Base-by-base conservation (phyloP, 2,113 vertebrate genomes). In the Trinectes maculatus region DNA sequence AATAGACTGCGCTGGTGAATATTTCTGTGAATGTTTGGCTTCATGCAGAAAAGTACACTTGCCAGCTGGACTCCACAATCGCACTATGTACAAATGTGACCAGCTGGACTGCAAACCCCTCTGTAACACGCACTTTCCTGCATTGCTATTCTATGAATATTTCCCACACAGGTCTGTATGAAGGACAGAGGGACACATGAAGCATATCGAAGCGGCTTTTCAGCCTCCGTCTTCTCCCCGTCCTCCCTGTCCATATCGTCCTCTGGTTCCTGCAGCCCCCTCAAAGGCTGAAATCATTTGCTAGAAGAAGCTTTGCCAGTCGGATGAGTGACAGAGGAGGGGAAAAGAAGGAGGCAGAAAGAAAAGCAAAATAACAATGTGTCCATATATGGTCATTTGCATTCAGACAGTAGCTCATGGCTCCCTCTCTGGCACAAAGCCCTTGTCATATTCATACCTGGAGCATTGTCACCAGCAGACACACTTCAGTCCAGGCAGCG, bases 401-500 rank as follows among this genome's bases (percentile, higher is more conserved):
- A 87, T 85, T 86, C 77, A 78, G 58, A 85, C 86, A 79, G 80
- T 77, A 22, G 40, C 71, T 82, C 54, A 15, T 44, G n/a, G 59
- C 68, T 52, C 58, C 48, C 52, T 73, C 60, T 18, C 64, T 78
- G 75, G 62, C 79, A 77, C 36, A 54, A 47, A 81, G 77, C 75
- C 82, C 71, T 49, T 48, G 85, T 84, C 86, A 74, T 62, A 82
- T 83, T 85, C 68, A 64, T 81, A 87, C 85, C 85, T 87, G 84
- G 77, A 84, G 52, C 55, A 62, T 34, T 5, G 80, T 85, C 85
- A 86, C 72, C 64, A 51, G 70, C 76, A 81, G 73, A 82, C 79
- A 36, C 36, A 22, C 79, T 22, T 59, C 68, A 70, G 61, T 73
- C 62, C 63, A 36, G 54, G 37, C 40, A 19, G 47, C 33, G 62